A percentile compares a stretch with the other conserved stretches of the same genome.
Conservation (phyloP, 2,888 invertebrate species). For the Chromoteleia sp. region DNA sequence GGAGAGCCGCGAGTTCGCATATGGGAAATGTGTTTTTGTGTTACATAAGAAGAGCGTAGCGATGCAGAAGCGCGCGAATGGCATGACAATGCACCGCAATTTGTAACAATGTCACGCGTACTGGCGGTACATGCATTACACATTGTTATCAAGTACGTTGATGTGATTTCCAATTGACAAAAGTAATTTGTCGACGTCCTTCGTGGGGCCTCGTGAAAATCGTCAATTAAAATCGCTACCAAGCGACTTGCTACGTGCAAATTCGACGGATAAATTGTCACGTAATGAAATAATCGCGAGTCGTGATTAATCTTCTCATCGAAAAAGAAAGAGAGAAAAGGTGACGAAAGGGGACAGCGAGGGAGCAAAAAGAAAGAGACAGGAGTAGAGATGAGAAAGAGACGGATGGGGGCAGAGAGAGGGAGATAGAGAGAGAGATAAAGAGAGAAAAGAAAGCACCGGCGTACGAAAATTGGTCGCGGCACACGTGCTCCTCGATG, state of each 20-base stretch:
- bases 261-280: slow-evolving; percentile 9
- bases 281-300: slow-evolving; percentile 15
- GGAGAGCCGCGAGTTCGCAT: slow-evolving; percentile 25
- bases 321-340: not conserved
- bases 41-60: slow-evolving; percentile 60
- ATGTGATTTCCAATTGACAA: slow-evolving; percentile 71
- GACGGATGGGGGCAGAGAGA: not conserved
- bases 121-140: slow-evolving; percentile 57
- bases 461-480: slow-evolving; percentile 1
- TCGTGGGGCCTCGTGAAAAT: slow-evolving; percentile 61
- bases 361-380: not conserved
- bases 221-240: slow-evolving; percentile 57
- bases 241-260: slow-evolving; percentile 15
- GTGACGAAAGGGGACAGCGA: not conserved
- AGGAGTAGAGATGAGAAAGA: not conserved
- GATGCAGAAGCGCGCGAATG: slow-evolving; percentile 59
- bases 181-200: slow-evolving; percentile 68
- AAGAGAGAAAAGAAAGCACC: not conserved
- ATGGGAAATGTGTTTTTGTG: slow-evolving; percentile 57
- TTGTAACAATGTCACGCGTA: slow-evolving; percentile 70
- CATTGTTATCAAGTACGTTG: slow-evolving; percentile 60
- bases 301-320: slow-evolving; percentile 56
- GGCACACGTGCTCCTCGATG: slow-evolving; percentile 3
- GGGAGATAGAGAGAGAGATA: not conserved
- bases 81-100: slow-evolving; percentile 69